Conservation (phyloP, 64 coral and sea anemone species). For the Cladopsammia gracilis region DNA sequence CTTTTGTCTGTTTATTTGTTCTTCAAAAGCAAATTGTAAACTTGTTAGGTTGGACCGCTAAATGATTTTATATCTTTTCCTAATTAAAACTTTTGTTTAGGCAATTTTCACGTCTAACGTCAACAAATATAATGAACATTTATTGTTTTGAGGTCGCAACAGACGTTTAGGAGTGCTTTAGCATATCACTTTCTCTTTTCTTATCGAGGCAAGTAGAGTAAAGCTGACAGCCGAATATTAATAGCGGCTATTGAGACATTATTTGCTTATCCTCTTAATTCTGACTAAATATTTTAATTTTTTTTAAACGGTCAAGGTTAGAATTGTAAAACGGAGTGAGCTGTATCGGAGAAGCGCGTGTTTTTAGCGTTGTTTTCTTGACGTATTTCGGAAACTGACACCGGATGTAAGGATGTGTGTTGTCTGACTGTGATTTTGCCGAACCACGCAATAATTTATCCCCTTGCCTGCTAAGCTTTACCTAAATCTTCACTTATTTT, state of each 20-base stretch:
- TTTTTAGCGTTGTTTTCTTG: slow-evolving; percentile 49
- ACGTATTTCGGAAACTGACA: slow-evolving; percentile 31
- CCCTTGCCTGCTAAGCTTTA: slow-evolving; percentile 2
- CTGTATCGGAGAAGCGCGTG: slow-evolving; percentile 10
- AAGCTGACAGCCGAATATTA: slow-evolving; percentile 49
- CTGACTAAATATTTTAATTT: slow-evolving; percentile 49
- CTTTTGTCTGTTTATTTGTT: slow-evolving; percentile 50
- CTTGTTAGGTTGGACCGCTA: slow-evolving; percentile 52
- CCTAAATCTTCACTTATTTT: neutral
- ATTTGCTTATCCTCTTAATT: slow-evolving; percentile 56
- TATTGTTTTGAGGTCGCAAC: neutral
- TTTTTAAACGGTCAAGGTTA: slow-evolving; percentile 56
- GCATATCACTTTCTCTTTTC: slow-evolving; percentile 15
- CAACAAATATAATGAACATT: slow-evolving; percentile 20
- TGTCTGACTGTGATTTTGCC: slow-evolving; percentile 43
- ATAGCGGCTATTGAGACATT: slow-evolving; percentile 56
- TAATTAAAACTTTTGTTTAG: slow-evolving; percentile 53
- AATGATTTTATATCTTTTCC: slow-evolving; percentile 60
- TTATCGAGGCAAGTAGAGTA: slow-evolving; percentile 25
- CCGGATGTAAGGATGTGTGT: slow-evolving; percentile 40
- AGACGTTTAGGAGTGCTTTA: neutral
- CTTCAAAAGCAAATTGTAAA: slow-evolving; percentile 62
- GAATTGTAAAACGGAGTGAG: neutral
- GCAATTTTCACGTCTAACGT: slow-evolving; percentile 41
- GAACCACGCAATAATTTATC: slow-evolving; percentile 46